phyloP scores from a whole-genome alignment of 2,888 invertebrate genomes.

The Callyntrura guangdongensis region DNA sequence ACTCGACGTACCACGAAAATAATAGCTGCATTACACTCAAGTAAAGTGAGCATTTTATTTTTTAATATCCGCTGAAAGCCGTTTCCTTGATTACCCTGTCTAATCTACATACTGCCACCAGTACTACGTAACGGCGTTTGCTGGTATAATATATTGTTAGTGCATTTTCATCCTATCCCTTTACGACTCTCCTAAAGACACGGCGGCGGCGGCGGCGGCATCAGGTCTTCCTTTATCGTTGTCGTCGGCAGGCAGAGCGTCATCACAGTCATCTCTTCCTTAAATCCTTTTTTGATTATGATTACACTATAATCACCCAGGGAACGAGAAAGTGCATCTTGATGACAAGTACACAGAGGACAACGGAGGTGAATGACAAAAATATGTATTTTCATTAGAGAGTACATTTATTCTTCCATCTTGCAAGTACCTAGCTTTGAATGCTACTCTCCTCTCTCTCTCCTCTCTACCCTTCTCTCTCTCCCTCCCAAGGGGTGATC shows the following conservation, averaged over 20 bases:
- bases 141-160: not conserved
- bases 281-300: conserved; percentile 27
- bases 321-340: conserved; percentile 8
- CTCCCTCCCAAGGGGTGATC: too few species aligned
- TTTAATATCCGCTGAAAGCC: conserved; percentile 47
- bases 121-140: too few species aligned
- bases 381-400: conserved; percentile 2
- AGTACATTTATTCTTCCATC: too few species aligned
- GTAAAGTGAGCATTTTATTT: conserved; percentile 40
- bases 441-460: too few species aligned
- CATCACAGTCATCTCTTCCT: not conserved
- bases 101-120: conserved; percentile 21
- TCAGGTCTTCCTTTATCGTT: not conserved
- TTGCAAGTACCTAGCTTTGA: not conserved
- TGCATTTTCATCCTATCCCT: not conserved
- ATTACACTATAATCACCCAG: conserved; percentile 42
- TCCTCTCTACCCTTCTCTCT: too few species aligned
- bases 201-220: not conserved
- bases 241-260: not conserved
- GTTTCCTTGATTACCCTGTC: conserved; percentile 43
- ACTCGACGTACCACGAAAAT: not conserved
- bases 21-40: conserved; percentile 1
- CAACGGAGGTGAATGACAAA: not conserved
- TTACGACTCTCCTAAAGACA: not conserved
- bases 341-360: conserved; percentile 12